These are phyloP conservation scores for Apodemus speciosus DNA, from an alignment of 2,113 vertebrate species.

Conservation along the genomic window DNA sequence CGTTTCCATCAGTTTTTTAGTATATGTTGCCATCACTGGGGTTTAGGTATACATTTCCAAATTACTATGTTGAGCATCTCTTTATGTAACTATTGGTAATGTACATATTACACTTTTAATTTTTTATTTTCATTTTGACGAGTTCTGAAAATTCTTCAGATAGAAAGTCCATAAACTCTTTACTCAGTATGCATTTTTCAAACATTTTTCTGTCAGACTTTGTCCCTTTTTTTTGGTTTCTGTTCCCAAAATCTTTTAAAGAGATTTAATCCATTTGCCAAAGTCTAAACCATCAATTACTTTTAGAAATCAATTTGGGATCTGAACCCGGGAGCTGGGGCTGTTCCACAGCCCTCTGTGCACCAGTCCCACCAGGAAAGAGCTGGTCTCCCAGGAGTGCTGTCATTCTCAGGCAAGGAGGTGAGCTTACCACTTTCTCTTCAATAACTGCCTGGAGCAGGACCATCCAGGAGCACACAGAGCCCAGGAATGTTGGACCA, in stretches of 20 bases:
- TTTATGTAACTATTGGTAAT: not conserved
- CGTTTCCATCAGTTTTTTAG: not conserved
- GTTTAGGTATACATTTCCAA: not conserved
- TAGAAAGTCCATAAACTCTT: not conserved
- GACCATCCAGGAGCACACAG: too few species aligned
- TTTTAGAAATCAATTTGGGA: not conserved
- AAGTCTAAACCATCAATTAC: not conserved
- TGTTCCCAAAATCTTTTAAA: not conserved
- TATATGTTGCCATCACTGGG: not conserved
- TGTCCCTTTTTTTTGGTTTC: not conserved
- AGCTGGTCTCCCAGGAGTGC: too few species aligned
- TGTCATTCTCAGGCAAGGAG: too few species aligned
- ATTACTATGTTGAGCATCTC: not conserved
- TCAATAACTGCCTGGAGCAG: too few species aligned
- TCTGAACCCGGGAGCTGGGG: not conserved
- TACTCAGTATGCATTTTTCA: not conserved
- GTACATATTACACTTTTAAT: not conserved
- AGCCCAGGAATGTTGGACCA: too few species aligned
- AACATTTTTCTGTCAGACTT: slow-evolving; percentile 1
- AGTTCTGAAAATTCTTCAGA: not conserved
- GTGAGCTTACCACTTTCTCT: too few species aligned
- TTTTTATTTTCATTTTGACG: not conserved
- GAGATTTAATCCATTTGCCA: not conserved
- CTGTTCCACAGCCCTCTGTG: too few species aligned
- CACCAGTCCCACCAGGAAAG: too few species aligned